Evolutionary conservation across 2,888 invertebrate species (phyloP).

Genomic region (Drosophila basisetae): DNA sequence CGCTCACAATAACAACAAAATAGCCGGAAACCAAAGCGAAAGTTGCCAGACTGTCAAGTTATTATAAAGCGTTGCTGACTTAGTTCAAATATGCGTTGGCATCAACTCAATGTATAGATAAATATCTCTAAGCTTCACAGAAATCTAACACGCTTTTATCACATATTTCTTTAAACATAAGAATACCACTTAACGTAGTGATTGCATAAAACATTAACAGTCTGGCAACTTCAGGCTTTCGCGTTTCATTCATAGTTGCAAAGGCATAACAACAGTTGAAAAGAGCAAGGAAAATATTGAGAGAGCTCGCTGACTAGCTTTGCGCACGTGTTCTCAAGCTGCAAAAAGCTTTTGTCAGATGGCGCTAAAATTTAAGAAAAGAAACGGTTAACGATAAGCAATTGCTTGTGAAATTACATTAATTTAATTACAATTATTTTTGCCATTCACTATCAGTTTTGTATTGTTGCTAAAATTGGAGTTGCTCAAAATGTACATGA

Average conservation of each 20-base stretch:
- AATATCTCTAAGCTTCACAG: fast-evolving
- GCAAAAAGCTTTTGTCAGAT: constrained; percentile 48
- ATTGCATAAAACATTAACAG: constrained; percentile 43
- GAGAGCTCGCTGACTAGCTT: constrained; percentile 33
- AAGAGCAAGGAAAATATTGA: constrained; percentile 11
- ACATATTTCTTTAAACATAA: neutral
- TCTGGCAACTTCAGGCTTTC: constrained; percentile 55
- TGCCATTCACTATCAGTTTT: neutral
- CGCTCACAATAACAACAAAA: constrained; percentile 61
- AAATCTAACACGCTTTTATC: no score
- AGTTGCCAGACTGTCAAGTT: constrained; percentile 61
- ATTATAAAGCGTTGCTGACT: constrained; percentile 5
- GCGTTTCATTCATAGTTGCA: constrained; percentile 65
- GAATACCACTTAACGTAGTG: neutral
- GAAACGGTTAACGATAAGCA: neutral
- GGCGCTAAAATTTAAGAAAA: constrained; percentile 23
- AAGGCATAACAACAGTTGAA: constrained; percentile 6
- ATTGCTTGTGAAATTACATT: neutral
- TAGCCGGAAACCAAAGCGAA: constrained; percentile 73
- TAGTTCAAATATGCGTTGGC: constrained; percentile 4
- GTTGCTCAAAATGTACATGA: neutral
- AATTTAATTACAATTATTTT: neutral
- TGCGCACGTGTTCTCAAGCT: constrained; percentile 37
- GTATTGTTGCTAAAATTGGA: neutral
- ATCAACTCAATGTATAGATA: fast-evolving